Evolutionary conservation across 2,888 invertebrate genomes (phyloP).

Genomic region (Tetragnatha montana): DNA sequence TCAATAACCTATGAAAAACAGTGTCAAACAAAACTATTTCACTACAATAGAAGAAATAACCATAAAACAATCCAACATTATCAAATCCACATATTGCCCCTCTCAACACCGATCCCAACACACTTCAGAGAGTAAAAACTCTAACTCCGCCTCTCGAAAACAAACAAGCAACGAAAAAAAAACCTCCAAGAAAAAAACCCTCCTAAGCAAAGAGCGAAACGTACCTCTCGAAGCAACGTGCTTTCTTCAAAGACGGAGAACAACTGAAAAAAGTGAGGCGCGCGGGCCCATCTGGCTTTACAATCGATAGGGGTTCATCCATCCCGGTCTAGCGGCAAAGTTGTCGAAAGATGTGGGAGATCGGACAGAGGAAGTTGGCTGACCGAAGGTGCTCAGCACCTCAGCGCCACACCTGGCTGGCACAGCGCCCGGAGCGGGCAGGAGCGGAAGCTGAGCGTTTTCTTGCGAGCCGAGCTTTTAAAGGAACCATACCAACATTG

Average conservation of each 20-base stretch:
- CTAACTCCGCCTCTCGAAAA: neutral
- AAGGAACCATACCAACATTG: no score
- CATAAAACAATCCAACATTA: no score
- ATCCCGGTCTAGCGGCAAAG: slow-evolving; percentile 27
- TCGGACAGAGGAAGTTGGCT: slow-evolving; percentile 9
- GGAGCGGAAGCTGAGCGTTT: no score
- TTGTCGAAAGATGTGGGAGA: slow-evolving; percentile 9
- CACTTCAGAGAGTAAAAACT: no score
- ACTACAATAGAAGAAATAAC: no score
- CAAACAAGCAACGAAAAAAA: neutral
- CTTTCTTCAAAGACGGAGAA: neutral
- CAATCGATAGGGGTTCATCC: slow-evolving; percentile 14
- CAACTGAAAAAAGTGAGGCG: neutral
- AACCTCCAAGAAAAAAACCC: neutral
- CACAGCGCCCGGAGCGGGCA: neutral
- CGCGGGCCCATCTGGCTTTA: neutral
- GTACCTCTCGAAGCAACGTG: neutral
- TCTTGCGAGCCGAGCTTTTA: no score
- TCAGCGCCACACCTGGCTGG: slow-evolving; percentile 21
- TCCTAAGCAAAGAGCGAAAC: neutral
- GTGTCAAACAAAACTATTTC: no score
- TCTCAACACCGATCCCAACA: no score
- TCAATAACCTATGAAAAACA: no score
- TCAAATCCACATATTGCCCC: no score
- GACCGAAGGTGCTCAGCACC: neutral